Evolutionary conservation across 2,113 vertebrate species (phyloP), one percentile per base, ranked within the genome.

Genomic region (Pimephales promelas): DNA sequence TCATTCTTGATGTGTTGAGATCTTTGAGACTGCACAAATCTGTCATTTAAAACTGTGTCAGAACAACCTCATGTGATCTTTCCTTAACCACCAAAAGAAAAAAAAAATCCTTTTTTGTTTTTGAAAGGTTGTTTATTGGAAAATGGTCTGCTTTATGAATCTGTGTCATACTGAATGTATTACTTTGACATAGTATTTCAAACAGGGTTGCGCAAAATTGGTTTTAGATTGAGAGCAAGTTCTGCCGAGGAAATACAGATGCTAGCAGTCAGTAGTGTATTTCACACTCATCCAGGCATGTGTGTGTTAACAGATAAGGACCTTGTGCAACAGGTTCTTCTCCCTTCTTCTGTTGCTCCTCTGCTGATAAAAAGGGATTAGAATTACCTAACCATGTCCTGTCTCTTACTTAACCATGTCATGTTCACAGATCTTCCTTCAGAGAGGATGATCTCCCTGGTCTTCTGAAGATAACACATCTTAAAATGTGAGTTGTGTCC

Each of bases 241-340:
- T 75, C 26, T 75, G 14, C 47, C 0, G 72, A 11, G 76, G 34
- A n/a, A 36, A 40, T 34, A 7, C 49, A 56, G 56, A 79, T 45
- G 56, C 61, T 22, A 52, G 76, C 11, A 45, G 34, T 26, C 34
- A 18, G 22, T 28, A 79, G 43, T 49, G 78, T 43, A 66, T 80
- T 80, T 66, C 26, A 16, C 2, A 49, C 18, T 43, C 61, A 52
- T 80, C 78, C 78, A 62, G 24, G 68, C 66, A 14, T 73, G 31
- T 79, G 59, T 82, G 47, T 34, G 7, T 77, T 66, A 92, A 92
- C 92, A 92, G 91, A 93, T 93, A 90, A 93, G 91, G 87, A 91
- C 86, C 88, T 54, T 9, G 80, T 91, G 83, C 88, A 92, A 88
- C 92, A 93, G 90, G 92, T 92, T 91, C 52, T 77, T 68, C 82